phyloP scores from a whole-genome alignment of 2,113 vertebrate genomes.

The Archocentrus centrarchus region DNA sequence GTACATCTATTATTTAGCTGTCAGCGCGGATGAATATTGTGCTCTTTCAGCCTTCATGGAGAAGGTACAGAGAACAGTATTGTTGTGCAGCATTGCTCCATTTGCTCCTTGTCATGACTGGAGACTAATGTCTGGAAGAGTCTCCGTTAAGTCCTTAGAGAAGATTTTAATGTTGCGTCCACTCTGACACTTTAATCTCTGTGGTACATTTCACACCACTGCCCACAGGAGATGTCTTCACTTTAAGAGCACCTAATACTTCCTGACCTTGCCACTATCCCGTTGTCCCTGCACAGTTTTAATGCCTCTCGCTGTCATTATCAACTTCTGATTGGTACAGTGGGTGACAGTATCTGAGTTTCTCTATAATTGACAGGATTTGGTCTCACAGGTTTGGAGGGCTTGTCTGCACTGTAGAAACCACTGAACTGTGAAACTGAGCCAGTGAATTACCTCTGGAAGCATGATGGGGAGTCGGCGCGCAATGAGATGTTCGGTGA shows the following conservation, averaged over 20 bases:
- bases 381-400: conserved; percentile 59
- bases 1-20: conserved; percentile 80
- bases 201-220: conserved; percentile 31
- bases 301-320: conserved; percentile 39
- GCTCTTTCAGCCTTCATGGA: conserved; percentile 64
- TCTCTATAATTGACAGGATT: conserved; percentile 62
- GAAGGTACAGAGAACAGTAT: conserved; percentile 54
- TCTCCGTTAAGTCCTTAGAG: conserved; percentile 36
- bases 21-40: conserved; percentile 74
- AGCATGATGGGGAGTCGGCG: conserved; percentile 55
- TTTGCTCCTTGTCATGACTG: conserved; percentile 66
- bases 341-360: conserved; percentile 49
- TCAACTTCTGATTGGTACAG: conserved; percentile 55
- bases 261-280: conserved; percentile 43
- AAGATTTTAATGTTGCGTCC: conserved; percentile 52
- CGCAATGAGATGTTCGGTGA: conserved; percentile 49
- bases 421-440: conserved; percentile 65
- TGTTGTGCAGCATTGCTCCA: conserved; percentile 58
- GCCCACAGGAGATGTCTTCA: conserved; percentile 19
- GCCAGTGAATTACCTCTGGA: conserved; percentile 68
- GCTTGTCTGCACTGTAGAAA: conserved; percentile 44
- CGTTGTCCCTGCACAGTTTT: conserved; percentile 20
- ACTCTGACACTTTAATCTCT: conserved; percentile 45
- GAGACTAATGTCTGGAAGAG: conserved; percentile 25
- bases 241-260: conserved; percentile 17